phyloP scores from a whole-genome alignment of 2,113 vertebrate genomes.

The Tiliqua scincoides region DNA sequence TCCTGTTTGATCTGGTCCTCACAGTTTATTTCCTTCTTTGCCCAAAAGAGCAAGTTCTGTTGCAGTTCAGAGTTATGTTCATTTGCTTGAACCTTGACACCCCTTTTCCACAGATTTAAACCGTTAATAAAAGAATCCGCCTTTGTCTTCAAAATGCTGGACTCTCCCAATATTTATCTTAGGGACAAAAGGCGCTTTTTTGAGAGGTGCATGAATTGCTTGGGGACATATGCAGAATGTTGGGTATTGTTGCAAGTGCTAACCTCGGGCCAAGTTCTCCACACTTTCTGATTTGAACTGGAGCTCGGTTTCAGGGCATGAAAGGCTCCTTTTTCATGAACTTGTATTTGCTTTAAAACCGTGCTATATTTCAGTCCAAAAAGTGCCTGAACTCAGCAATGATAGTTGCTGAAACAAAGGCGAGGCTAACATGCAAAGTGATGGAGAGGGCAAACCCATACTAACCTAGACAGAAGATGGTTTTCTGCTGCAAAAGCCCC shows the following conservation, averaged over 20 bases:
- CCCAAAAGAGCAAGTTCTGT: slow-evolving; percentile 47
- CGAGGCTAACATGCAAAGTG: not conserved
- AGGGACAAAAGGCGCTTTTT: slow-evolving; percentile 65
- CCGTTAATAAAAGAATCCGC: slow-evolving; percentile 64
- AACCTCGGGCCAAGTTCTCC: slow-evolving; percentile 37
- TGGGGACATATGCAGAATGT: slow-evolving; percentile 45
- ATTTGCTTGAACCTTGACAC: slow-evolving; percentile 63
- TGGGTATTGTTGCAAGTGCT: slow-evolving; percentile 44
- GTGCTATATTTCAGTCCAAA: not conserved
- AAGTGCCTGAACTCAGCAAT: slow-evolving; percentile 10
- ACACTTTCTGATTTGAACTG: slow-evolving; percentile 37
- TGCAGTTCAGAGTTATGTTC: slow-evolving; percentile 51
- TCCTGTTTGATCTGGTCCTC: slow-evolving; percentile 62
- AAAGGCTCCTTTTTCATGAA: slow-evolving; percentile 34
- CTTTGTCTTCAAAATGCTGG: slow-evolving; percentile 64
- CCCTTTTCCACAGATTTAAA: slow-evolving; percentile 52
- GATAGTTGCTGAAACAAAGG: slow-evolving; percentile 17
- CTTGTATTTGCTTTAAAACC: slow-evolving; percentile 20
- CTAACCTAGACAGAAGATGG: not conserved
- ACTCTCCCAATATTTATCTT: slow-evolving; percentile 61
- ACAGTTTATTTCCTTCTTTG: slow-evolving; percentile 58
- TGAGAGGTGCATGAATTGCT: slow-evolving; percentile 54
- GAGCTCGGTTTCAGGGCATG: not conserved
- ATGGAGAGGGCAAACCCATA: slow-evolving; percentile 1
- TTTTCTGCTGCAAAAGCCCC: not conserved